Conservation (phyloP, 2,797 vertebrate genomes). For the Bradypus variegatus region DNA sequence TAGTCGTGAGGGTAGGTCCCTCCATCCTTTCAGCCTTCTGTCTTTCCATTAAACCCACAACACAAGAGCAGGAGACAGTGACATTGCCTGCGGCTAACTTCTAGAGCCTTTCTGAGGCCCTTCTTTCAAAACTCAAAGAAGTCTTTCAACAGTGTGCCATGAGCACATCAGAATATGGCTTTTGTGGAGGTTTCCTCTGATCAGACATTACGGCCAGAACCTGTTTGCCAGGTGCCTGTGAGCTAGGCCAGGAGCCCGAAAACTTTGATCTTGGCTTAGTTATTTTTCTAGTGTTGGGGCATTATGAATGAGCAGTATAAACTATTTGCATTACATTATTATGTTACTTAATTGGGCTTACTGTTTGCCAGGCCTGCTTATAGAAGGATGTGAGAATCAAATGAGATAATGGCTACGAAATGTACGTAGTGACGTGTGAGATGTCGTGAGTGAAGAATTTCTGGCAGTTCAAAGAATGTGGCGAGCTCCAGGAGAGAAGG, state of each 20-base stretch:
- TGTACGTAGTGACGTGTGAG: neutral
- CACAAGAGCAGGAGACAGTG: neutral
- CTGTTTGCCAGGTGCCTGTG: neutral
- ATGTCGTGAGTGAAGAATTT: neutral
- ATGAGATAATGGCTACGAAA: neutral
- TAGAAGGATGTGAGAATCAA: neutral
- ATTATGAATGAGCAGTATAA: neutral
- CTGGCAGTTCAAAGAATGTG: neutral
- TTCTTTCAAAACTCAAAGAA: neutral
- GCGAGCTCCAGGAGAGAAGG: neutral
- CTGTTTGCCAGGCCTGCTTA: neutral
- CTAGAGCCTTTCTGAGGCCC: neutral
- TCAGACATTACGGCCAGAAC: neutral
- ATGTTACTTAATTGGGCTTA: neutral
- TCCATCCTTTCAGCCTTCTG: neutral
- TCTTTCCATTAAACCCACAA: neutral
- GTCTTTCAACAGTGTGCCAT: neutral
- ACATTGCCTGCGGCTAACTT: neutral
- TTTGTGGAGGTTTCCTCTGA: neutral
- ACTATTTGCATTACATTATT: no score
- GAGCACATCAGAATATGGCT: neutral
- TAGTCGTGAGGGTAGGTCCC: rapidly evolving
- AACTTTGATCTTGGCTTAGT: neutral
- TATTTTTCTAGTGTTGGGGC: neutral
- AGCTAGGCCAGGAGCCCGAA: neutral